phyloP scores from a whole-genome alignment of 2,888 invertebrate genomes.

The Mythimna pallens region DNA sequence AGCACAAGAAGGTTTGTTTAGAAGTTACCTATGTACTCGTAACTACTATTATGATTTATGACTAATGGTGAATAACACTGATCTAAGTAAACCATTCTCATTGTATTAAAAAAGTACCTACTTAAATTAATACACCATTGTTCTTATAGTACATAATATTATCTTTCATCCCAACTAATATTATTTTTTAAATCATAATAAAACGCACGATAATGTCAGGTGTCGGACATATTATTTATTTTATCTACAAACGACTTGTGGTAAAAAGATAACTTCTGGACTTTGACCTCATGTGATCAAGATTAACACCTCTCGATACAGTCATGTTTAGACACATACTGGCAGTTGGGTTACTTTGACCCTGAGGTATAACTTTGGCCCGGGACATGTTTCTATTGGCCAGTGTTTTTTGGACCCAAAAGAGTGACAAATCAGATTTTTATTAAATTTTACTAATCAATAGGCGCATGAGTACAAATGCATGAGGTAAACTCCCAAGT shows the following conservation, averaged over 20 bases:
- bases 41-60: background rate
- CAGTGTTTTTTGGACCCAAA: too few species aligned
- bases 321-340: background rate
- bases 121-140: background rate
- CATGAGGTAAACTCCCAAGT: too few species aligned
- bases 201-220: background rate
- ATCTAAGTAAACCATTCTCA: background rate
- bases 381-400: too few species aligned
- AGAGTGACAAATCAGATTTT: too few species aligned
- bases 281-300: slow-evolving; percentile 7
- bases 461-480: too few species aligned
- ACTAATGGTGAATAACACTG: background rate
- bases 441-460: too few species aligned
- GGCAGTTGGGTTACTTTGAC: too few species aligned
- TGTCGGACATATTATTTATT: slow-evolving; percentile 6
- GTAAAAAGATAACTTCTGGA: slow-evolving; percentile 36
- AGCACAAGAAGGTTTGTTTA: too few species aligned
- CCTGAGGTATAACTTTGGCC: too few species aligned
- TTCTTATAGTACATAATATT: background rate
- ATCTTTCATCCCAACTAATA: background rate
- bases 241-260: slow-evolving; percentile 23
- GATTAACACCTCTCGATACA: slow-evolving; percentile 1
- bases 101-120: background rate
- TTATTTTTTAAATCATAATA: background rate
- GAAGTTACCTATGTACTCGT: too few species aligned